These are phyloP conservation scores for Cotesia typhae DNA, from an alignment of 1,140 invertebrate species.

Conservation along the genomic window DNA sequence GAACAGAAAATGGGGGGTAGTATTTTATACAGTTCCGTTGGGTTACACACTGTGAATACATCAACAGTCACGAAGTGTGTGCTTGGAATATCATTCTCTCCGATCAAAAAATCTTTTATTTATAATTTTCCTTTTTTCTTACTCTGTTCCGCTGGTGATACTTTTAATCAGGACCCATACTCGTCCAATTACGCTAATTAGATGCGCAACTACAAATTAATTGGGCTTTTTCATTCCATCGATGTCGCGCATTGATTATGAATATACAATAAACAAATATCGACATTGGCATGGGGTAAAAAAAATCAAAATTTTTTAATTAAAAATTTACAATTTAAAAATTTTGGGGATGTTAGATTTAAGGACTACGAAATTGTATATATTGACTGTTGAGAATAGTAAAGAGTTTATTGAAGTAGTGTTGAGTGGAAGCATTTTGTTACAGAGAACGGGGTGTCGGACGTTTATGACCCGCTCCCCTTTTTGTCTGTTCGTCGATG, in stretches of 20 bases:
- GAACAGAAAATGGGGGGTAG: constrained; percentile 30
- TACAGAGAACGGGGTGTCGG: constrained; percentile 47
- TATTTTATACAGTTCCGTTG: constrained; percentile 40
- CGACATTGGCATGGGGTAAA: too few relatives aligned
- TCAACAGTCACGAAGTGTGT: constrained; percentile 32
- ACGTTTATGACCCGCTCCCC: constrained; percentile 62
- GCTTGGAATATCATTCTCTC: constrained; percentile 34
- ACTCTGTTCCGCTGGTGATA: background rate
- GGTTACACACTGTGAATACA: constrained; percentile 38
- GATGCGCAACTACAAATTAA: too few relatives aligned
- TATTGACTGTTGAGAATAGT: background rate
- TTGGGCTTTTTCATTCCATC: too few relatives aligned
- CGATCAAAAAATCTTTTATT: constrained; percentile 9
- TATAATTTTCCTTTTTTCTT: too few relatives aligned
- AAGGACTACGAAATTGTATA: background rate
- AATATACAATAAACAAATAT: too few relatives aligned
- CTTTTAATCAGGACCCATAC: background rate
- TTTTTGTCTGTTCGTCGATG: constrained; percentile 56
- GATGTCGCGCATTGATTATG: too few relatives aligned
- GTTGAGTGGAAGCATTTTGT: constrained; percentile 37
- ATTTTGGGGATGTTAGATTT: background rate
- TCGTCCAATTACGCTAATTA: too few relatives aligned
- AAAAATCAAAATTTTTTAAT: too few relatives aligned
- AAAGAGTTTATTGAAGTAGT: constrained; percentile 31
- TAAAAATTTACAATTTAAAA: background rate